These are phyloP conservation scores for Brachypterus glaber DNA, from an alignment of 2,888 invertebrate species.

Conservation along the genomic window DNA sequence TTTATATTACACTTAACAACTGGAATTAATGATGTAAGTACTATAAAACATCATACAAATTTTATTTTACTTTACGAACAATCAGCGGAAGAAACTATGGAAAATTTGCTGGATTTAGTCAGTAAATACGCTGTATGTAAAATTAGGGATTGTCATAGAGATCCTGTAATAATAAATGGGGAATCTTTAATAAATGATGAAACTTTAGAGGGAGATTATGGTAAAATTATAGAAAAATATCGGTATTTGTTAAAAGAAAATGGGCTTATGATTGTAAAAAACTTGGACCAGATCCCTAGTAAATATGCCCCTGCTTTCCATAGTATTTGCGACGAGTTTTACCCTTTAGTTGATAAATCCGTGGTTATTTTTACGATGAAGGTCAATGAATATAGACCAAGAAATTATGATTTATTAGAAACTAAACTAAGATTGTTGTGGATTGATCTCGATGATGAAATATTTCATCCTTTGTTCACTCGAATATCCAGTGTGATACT, in stretches of 20 bases:
- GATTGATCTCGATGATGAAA: conserved; percentile 37
- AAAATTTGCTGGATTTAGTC: conserved; percentile 33
- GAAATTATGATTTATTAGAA: conserved; percentile 31
- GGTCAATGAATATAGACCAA: conserved; percentile 24
- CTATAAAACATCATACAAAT: conserved; percentile 33
- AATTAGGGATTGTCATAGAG: conserved; percentile 19
- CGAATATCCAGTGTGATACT: conserved; percentile 36
- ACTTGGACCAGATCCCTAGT: conserved; percentile 36
- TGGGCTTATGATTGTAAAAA: conserved; percentile 34
- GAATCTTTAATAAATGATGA: conserved; percentile 29
- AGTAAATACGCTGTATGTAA: conserved; percentile 30
- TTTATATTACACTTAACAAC: conserved; percentile 35
- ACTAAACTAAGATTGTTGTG: conserved; percentile 34
- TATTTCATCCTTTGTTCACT: conserved; percentile 40
- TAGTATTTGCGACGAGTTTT: conserved; percentile 47
- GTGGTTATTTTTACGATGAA: conserved; percentile 42
- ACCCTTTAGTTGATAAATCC: conserved; percentile 39
- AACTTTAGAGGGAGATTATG: conserved; percentile 28
- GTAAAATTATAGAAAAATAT: conserved; percentile 28
- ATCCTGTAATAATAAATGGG: conserved; percentile 28
- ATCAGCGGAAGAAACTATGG: conserved; percentile 23
- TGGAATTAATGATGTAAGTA: conserved; percentile 31
- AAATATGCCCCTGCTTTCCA: conserved; percentile 45
- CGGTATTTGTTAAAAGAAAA: conserved; percentile 25
- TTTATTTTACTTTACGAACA: conserved; percentile 37